phyloP scores from a whole-genome alignment of 2,113 vertebrate species.

The Cavia aperea region DNA sequence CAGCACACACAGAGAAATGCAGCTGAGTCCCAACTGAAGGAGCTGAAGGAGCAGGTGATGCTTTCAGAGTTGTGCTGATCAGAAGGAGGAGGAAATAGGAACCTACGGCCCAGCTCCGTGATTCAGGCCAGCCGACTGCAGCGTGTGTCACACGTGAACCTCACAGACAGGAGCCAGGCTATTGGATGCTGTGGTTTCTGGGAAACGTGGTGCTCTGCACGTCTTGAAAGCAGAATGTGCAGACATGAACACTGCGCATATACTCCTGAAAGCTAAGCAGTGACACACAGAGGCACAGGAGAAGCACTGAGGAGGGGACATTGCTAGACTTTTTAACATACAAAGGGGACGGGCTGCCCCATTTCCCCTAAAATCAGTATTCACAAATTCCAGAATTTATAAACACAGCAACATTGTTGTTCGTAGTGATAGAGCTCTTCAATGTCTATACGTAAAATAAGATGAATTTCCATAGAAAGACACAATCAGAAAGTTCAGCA shows the following conservation, averaged over 20 bases:
- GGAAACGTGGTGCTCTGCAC: background rate
- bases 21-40: background rate
- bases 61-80: accelerated
- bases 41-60: accelerated
- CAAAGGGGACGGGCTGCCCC: background rate
- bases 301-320: no score
- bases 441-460: background rate
- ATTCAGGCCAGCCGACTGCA: accelerated
- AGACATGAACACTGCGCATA: background rate
- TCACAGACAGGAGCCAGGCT: accelerated
- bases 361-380: background rate
- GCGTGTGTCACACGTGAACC: background rate
- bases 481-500: conserved; percentile 25
- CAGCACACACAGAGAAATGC: background rate
- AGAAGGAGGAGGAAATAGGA: background rate
- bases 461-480: background rate
- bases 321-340: background rate
- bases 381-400: background rate
- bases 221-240: background rate
- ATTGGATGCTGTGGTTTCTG: accelerated
- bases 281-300: background rate
- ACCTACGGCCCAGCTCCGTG: accelerated
- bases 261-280: background rate
- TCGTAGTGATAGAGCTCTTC: background rate
- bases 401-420: background rate